These are phyloP conservation scores for Scatophagus argus DNA, from an alignment of 2,113 vertebrate genomes.

Conservation along the genomic window DNA sequence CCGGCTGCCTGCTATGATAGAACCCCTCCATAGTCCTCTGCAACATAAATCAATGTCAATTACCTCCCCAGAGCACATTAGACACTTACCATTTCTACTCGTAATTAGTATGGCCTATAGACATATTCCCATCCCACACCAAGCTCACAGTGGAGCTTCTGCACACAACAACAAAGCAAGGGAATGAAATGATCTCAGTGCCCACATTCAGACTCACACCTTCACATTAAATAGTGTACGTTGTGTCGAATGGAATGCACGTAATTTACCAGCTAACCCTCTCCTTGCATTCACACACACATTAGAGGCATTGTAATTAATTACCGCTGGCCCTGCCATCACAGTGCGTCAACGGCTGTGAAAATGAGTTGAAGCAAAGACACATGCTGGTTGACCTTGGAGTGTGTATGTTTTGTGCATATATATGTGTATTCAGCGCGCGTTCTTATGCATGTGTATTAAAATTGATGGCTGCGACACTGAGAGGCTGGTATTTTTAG, in stretches of 20 bases:
- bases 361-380: constrained; percentile 63
- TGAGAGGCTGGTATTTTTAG: constrained; percentile 68
- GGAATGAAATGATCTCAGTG: constrained; percentile 47
- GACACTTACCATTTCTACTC: constrained; percentile 78
- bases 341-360: constrained; percentile 52
- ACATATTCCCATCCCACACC: constrained; percentile 76
- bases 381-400: constrained; percentile 72
- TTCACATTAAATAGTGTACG: constrained; percentile 44
- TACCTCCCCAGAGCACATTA: constrained; percentile 83
- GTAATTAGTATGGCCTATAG: constrained; percentile 80
- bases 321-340: constrained; percentile 67
- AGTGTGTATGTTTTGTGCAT: constrained; percentile 3
- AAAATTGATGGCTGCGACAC: constrained; percentile 56
- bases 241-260: constrained; percentile 51
- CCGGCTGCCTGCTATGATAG: constrained; percentile 80
- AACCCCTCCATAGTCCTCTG: constrained; percentile 76
- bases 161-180: constrained; percentile 67
- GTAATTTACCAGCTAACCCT: constrained; percentile 41
- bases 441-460: constrained; percentile 55
- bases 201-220: constrained; percentile 61
- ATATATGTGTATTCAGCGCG: constrained; percentile 2
- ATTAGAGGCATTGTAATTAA: constrained; percentile 70
- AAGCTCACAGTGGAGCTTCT: constrained; percentile 54
- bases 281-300: constrained; percentile 32
- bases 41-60: constrained; percentile 86